These are phyloP conservation scores for Adrianichthys oophorus DNA, from an alignment of 2,797 vertebrate genomes.

Conservation along the genomic window DNA sequence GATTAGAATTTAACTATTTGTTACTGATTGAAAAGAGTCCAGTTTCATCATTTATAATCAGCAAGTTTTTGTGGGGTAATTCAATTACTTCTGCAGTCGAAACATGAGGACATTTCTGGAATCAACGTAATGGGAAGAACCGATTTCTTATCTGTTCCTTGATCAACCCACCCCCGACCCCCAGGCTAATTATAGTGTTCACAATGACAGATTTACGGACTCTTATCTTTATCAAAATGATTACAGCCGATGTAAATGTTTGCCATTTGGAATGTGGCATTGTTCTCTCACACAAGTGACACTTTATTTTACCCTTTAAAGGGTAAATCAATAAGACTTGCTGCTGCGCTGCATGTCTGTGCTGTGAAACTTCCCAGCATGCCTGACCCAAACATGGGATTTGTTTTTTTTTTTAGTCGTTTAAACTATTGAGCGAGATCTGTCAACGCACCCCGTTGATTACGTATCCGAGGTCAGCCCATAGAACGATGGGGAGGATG, in stretches of 20 bases:
- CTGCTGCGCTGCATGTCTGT: slow-evolving; percentile 10
- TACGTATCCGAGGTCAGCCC: slow-evolving; percentile 85
- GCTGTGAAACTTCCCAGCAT: slow-evolving; percentile 7
- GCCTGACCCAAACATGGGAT: background rate
- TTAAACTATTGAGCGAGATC: background rate
- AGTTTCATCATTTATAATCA: slow-evolving; percentile 34
- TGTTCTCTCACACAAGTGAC: slow-evolving; percentile 19
- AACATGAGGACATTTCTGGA: slow-evolving; percentile 4
- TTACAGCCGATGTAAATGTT: background rate
- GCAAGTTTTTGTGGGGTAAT: slow-evolving; percentile 16
- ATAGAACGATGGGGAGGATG: slow-evolving; percentile 85
- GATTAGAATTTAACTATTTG: slow-evolving; percentile 63
- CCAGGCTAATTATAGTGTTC: slow-evolving; percentile 3
- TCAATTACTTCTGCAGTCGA: slow-evolving; percentile 14
- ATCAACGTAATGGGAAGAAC: background rate
- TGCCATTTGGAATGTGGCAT: slow-evolving; percentile 4
- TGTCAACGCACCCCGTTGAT: slow-evolving; percentile 85
- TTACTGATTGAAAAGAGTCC: slow-evolving; percentile 50
- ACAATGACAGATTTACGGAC: slow-evolving; percentile 5
- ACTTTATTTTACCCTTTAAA: slow-evolving; percentile 26
- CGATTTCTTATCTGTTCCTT: slow-evolving; percentile 3
- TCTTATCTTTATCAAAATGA: slow-evolving; percentile 9
- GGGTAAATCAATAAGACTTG: slow-evolving; percentile 40
- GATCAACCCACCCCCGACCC: slow-evolving; percentile 1
- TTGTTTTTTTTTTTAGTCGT: background rate